These are phyloP conservation scores for Trichomalopsis sarcophagae DNA, from an alignment of 1,140 invertebrate species.

Conservation along the genomic window DNA sequence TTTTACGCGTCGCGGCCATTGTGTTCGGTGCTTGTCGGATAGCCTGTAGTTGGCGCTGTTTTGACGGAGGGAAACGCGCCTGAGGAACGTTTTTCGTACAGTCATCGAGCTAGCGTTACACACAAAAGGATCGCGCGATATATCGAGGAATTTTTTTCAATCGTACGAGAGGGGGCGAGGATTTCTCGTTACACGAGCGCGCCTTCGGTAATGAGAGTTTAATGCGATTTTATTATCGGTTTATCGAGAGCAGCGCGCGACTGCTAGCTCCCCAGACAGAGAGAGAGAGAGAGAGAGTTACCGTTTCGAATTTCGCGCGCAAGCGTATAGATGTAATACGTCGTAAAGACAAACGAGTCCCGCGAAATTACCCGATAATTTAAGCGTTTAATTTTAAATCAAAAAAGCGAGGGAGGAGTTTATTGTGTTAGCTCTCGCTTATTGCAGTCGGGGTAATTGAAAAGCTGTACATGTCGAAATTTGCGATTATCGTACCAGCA, in stretches of 20 bases:
- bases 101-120: constrained; percentile 33
- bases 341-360: background rate
- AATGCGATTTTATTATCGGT: constrained; percentile 28
- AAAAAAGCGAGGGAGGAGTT: background rate
- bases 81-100: background rate
- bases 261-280: no score
- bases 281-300: background rate
- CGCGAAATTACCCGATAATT: background rate
- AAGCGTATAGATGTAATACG: no score
- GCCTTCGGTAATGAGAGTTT: constrained; percentile 22
- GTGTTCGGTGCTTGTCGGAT: background rate
- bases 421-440: background rate
- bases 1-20: background rate
- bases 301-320: constrained; percentile 26
- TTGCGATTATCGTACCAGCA: no score
- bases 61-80: background rate
- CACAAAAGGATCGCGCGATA: background rate
- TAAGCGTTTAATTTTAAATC: background rate
- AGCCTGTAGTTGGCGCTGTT: background rate
- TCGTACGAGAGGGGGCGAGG: background rate
- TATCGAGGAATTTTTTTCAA: constrained; percentile 41
- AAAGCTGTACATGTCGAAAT: no score
- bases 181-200: background rate
- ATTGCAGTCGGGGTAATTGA: background rate
- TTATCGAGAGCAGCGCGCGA: background rate